Evolutionary conservation across 2,113 vertebrate genomes (phyloP).

Genomic region (Ammospiza caudacuta): DNA sequence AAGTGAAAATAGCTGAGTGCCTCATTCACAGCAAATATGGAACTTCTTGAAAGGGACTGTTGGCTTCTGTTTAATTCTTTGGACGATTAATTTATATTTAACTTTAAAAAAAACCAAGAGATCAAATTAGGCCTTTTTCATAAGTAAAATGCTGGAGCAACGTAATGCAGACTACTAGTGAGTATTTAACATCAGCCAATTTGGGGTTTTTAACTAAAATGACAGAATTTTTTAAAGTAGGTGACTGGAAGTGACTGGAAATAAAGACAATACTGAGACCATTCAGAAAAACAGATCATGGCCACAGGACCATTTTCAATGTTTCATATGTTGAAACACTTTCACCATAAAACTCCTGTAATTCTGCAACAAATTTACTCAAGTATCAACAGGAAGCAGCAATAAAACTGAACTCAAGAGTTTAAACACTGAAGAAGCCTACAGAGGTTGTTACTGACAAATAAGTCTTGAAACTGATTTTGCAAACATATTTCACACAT

Average conservation of each 20-base stretch:
- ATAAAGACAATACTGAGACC: not conserved
- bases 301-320: not conserved
- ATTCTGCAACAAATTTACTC: not conserved
- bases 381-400: not conserved
- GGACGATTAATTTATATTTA: not conserved
- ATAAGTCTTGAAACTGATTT: not conserved
- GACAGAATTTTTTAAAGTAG: not conserved
- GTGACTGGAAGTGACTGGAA: not conserved
- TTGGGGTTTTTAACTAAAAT: not conserved
- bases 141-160: not conserved
- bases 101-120: not conserved
- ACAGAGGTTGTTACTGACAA: not conserved
- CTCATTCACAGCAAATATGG: slow-evolving; percentile 23
- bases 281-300: not conserved
- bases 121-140: not conserved
- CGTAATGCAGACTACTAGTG: not conserved
- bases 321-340: not conserved
- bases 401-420: not conserved
- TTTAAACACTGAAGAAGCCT: not conserved
- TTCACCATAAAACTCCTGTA: not conserved
- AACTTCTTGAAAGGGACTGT: not conserved
- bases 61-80: not conserved
- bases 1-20: slow-evolving; percentile 24
- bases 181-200: not conserved
- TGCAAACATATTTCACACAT: not conserved